Conservation (phyloP, 2,797 vertebrate species). For the Esox masquinongy region DNA sequence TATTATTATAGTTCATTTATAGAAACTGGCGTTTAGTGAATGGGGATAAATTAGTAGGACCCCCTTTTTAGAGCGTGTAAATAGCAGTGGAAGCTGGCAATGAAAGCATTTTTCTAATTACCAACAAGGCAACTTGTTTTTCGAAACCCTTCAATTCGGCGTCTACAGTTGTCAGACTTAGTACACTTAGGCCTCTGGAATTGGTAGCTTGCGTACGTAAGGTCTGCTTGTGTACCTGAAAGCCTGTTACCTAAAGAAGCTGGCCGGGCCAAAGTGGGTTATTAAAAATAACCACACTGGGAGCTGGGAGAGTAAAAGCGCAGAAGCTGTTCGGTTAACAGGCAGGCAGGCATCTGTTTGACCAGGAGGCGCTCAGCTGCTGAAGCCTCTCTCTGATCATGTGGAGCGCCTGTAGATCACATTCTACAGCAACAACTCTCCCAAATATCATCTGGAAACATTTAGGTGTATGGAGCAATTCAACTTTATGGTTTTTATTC, state of each 20-base stretch:
- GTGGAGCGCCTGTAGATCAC: neutral
- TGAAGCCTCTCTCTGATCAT: constrained; percentile 1
- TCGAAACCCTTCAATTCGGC: constrained; percentile 54
- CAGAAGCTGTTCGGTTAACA: constrained; percentile 67
- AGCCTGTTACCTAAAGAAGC: constrained; percentile 82
- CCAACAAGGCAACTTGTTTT: constrained; percentile 1
- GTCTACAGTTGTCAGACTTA: constrained; percentile 53
- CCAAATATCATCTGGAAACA: constrained; percentile 2
- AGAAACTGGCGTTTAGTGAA: constrained; percentile 34
- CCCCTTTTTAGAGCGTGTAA: neutral
- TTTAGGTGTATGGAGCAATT: constrained; percentile 1
- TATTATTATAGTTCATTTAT: constrained; percentile 17
- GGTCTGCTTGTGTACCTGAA: constrained; percentile 75
- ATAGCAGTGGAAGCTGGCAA: neutral
- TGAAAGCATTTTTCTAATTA: neutral
- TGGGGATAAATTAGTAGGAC: neutral
- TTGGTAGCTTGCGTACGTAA: constrained; percentile 47
- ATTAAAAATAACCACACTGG: constrained; percentile 83
- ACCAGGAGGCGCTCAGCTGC: constrained; percentile 6
- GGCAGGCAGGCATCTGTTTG: constrained; percentile 47
- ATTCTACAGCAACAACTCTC: neutral
- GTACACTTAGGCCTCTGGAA: constrained; percentile 1
- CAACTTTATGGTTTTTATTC: neutral
- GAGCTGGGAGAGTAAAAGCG: constrained; percentile 77
- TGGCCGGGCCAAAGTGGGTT: constrained; percentile 81